A percentile compares a stretch with the other conserved stretches of the same genome.
phyloP scores from a whole-genome alignment of 2,113 vertebrate species.

The Casuarius casuarius region DNA sequence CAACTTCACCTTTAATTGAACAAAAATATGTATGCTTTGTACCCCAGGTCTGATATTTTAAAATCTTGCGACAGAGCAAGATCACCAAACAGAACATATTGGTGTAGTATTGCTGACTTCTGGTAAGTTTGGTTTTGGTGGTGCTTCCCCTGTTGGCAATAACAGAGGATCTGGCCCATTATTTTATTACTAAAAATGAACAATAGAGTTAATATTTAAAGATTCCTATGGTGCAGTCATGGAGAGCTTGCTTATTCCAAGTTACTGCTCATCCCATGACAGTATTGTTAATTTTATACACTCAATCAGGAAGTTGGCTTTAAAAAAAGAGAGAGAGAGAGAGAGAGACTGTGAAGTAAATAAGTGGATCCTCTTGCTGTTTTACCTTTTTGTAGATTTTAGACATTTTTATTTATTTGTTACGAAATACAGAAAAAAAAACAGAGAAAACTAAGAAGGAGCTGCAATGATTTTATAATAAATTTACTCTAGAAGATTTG shows the following conservation, averaged over 20 bases:
- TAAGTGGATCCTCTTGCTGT: neutral
- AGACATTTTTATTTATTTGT: neutral
- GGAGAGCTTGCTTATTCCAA: neutral
- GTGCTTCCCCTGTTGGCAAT: neutral
- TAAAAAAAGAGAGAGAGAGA: neutral
- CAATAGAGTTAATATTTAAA: conserved; percentile 27
- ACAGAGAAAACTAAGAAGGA: neutral
- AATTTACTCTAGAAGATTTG: neutral
- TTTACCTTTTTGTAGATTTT: neutral
- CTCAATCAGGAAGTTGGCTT: neutral
- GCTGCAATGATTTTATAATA: neutral
- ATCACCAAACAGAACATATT: neutral
- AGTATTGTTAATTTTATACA: neutral
- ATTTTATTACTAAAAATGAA: conserved; percentile 3
- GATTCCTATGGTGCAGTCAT: neutral
- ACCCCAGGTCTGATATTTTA: neutral
- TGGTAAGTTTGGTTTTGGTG: neutral
- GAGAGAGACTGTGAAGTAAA: neutral
- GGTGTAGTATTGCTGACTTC: neutral
- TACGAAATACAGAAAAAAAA: neutral
- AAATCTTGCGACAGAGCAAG: neutral
- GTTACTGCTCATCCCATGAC: neutral
- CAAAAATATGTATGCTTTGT: neutral
- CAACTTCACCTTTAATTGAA: neutral
- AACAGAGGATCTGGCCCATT: neutral